These are phyloP conservation scores for Pocota personata DNA, from an alignment of 2,888 invertebrate species.

Conservation along the genomic window DNA sequence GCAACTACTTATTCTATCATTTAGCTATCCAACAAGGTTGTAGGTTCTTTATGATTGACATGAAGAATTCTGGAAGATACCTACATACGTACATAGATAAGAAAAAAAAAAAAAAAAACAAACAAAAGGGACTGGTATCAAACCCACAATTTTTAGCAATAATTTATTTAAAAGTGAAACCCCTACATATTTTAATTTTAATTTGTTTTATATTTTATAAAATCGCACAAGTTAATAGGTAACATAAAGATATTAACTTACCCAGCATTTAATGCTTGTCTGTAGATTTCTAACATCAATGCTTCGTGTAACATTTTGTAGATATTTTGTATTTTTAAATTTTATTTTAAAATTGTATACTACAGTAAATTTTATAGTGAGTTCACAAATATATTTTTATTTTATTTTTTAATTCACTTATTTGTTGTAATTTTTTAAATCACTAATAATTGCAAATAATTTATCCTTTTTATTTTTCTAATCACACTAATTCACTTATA, in stretches of 20 bases:
- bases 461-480: constrained; percentile 57
- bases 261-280: constrained; percentile 82
- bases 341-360: constrained; percentile 51
- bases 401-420: constrained; percentile 72
- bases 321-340: constrained; percentile 41
- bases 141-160: too few relatives aligned
- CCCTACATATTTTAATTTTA: too few relatives aligned
- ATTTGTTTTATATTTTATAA: too few relatives aligned
- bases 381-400: constrained; percentile 62
- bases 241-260: constrained; percentile 75
- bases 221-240: not conserved
- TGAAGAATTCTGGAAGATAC: too few relatives aligned
- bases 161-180: too few relatives aligned
- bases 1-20: too few relatives aligned
- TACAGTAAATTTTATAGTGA: constrained; percentile 52
- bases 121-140: too few relatives aligned
- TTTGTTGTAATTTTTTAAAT: constrained; percentile 76
- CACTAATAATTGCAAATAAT: constrained; percentile 52
- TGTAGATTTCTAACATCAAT: constrained; percentile 82
- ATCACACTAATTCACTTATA: constrained; percentile 71
- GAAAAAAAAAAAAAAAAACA: too few relatives aligned
- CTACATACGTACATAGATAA: too few relatives aligned
- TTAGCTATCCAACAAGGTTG: too few relatives aligned
- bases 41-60: too few relatives aligned
- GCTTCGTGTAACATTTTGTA: constrained; percentile 81